Evolutionary conservation across 2,888 invertebrate genomes (phyloP).

Genomic region (Sycophila texana): DNA sequence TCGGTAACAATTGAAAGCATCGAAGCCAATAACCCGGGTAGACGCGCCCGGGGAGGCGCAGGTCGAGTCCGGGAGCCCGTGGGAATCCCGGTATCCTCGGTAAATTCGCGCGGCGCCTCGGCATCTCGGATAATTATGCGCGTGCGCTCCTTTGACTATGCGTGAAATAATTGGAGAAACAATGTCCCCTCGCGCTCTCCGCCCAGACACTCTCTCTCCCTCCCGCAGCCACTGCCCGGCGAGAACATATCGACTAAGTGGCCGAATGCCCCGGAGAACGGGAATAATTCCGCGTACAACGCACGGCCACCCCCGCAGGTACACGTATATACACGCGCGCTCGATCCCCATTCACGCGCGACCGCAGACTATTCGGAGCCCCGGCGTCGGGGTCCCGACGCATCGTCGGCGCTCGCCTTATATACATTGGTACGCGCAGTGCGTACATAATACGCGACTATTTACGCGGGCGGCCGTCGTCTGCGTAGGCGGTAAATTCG

Average conservation of each 20-base stretch:
- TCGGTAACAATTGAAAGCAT: not conserved
- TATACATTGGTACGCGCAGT: not conserved
- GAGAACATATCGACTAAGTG: conserved; percentile 33
- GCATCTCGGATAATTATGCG: conserved; percentile 24
- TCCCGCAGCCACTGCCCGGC: not conserved
- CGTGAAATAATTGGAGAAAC: conserved; percentile 41
- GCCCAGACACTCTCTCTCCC: not conserved
- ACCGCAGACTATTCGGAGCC: conserved; percentile 3
- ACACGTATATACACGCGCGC: not conserved
- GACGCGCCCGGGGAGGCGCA: too few species aligned
- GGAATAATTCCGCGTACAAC: conserved; percentile 1
- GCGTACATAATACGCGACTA: not conserved
- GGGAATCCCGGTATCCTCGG: not conserved
- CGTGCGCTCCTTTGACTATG: conserved; percentile 19
- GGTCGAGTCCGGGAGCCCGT: too few species aligned
- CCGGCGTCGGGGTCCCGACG: not conserved
- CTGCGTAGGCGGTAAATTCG: conserved; percentile 59
- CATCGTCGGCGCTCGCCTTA: too few species aligned
- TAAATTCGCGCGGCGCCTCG: conserved; percentile 7
- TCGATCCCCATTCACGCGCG: not conserved
- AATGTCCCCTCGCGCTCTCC: conserved; percentile 11
- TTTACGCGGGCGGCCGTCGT: conserved; percentile 2
- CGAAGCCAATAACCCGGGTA: too few species aligned
- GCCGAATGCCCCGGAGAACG: conserved; percentile 1
- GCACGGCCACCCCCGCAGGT: not conserved